Percentiles rank a stretch among this genome's conserved stretches.
These are phyloP conservation scores for Parasteatoda tepidariorum DNA, from an alignment of 1,140 invertebrate species.

Conservation along the genomic window DNA sequence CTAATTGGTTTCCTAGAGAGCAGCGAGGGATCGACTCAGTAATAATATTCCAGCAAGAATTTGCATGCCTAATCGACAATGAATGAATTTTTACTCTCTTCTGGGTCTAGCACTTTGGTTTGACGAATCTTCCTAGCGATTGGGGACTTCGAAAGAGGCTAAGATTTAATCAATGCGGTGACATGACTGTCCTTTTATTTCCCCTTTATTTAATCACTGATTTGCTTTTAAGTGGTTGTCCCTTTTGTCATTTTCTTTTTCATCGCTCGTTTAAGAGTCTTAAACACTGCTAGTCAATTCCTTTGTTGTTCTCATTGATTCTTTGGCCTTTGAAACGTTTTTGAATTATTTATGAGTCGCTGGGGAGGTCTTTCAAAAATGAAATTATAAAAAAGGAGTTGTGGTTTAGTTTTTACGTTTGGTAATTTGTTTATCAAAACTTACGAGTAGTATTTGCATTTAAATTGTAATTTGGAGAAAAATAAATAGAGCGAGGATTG, in stretches of 20 bases:
- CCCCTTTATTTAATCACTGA: not conserved
- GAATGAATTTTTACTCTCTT: constrained; percentile 9
- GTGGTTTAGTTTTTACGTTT: no score
- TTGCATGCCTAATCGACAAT: constrained; percentile 40
- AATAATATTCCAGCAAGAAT: constrained; percentile 46
- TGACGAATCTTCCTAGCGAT: constrained; percentile 22
- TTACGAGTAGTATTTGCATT: no score
- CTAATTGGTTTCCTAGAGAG: constrained; percentile 38
- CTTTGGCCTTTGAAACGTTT: no score
- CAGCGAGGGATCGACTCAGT: constrained; percentile 25
- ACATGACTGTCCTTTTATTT: not conserved
- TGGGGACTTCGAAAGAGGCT: constrained; percentile 4
- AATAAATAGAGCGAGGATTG: no score
- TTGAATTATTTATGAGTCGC: no score
- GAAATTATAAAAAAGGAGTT: no score
- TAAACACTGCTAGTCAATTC: no score
- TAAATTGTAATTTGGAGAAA: no score
- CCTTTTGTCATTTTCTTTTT: not conserved
- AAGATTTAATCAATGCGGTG: not conserved
- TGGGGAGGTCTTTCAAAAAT: no score
- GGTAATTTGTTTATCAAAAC: no score
- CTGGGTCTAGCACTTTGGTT: not conserved
- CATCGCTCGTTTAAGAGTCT: not conserved
- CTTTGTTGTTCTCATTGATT: no score
- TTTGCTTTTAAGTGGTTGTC: not conserved